These are phyloP conservation scores for Dinomys branickii DNA, from an alignment of 2,113 vertebrate species.

Conservation along the genomic window DNA sequence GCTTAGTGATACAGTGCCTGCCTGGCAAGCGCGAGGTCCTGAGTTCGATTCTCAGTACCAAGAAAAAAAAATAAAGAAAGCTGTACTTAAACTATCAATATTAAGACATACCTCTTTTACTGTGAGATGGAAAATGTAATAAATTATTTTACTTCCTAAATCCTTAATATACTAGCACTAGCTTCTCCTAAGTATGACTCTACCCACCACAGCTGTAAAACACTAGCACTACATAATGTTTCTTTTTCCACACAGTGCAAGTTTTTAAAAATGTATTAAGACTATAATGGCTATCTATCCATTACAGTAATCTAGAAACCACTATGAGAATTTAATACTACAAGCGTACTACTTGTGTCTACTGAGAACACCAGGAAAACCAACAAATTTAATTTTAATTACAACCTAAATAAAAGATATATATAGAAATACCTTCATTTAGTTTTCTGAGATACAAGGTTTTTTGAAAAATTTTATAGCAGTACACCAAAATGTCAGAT, in stretches of 20 bases:
- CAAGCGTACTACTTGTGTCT: background rate
- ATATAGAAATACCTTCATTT: background rate
- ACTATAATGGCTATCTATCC: background rate
- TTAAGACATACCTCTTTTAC: slow-evolving; percentile 14
- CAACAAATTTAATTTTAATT: slow-evolving; percentile 18
- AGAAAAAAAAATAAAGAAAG: background rate
- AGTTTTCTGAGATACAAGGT: fast-evolving
- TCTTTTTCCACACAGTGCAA: background rate
- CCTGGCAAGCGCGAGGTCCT: too few species aligned
- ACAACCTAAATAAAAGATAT: background rate
- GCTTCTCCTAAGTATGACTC: background rate
- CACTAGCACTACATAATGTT: background rate
- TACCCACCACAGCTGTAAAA: background rate
- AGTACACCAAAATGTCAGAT: background rate
- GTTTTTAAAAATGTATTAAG: background rate
- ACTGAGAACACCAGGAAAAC: background rate
- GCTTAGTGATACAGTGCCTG: too few species aligned
- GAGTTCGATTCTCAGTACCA: too few species aligned
- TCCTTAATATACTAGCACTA: fast-evolving
- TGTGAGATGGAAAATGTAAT: background rate
- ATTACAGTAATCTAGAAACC: background rate
- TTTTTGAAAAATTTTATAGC: slow-evolving; percentile 49
- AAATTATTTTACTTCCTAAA: slow-evolving; percentile 37
- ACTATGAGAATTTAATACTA: background rate
- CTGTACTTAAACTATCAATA: slow-evolving; percentile 26